phyloP scores from a whole-genome alignment of 2,888 invertebrate genomes.

The Busseola fusca region DNA sequence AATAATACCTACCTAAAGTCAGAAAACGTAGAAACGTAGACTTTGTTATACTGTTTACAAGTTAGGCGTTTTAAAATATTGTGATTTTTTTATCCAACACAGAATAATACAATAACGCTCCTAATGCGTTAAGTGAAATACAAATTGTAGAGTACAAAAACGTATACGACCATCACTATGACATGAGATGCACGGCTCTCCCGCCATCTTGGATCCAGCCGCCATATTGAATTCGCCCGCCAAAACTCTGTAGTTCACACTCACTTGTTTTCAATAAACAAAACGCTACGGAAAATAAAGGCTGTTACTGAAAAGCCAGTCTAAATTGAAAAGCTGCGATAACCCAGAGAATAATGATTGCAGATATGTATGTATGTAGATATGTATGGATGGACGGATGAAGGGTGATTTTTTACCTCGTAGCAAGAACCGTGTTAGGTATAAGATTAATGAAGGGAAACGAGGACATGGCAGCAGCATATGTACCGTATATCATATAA shows the following conservation, averaged over 20 bases:
- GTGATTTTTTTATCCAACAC: background rate
- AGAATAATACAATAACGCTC: slow-evolving; percentile 3
- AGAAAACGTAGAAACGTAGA: background rate
- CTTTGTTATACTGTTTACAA: background rate
- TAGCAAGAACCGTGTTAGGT: slow-evolving; percentile 26
- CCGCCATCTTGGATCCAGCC: background rate
- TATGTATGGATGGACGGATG: slow-evolving; percentile 13
- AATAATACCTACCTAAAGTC: background rate
- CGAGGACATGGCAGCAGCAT: slow-evolving; percentile 17
- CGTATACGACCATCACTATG: background rate
- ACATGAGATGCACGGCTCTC: slow-evolving; percentile 10
- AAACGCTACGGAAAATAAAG: background rate
- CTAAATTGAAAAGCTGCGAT: slow-evolving; percentile 22
- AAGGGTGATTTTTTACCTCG: slow-evolving; percentile 34
- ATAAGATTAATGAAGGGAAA: slow-evolving; percentile 44
- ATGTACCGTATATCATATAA: slow-evolving; percentile 3
- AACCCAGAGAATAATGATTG: slow-evolving; percentile 21
- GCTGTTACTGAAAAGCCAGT: slow-evolving; percentile 9
- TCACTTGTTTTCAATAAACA: slow-evolving; percentile 17
- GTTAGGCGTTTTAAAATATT: background rate
- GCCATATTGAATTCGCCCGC: slow-evolving; percentile 26
- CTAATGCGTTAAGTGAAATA: background rate
- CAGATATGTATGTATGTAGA: background rate
- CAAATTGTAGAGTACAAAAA: background rate
- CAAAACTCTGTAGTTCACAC: slow-evolving; percentile 14